phyloP scores from a whole-genome alignment of 2,888 invertebrate genomes.

The Beris chalybata region DNA sequence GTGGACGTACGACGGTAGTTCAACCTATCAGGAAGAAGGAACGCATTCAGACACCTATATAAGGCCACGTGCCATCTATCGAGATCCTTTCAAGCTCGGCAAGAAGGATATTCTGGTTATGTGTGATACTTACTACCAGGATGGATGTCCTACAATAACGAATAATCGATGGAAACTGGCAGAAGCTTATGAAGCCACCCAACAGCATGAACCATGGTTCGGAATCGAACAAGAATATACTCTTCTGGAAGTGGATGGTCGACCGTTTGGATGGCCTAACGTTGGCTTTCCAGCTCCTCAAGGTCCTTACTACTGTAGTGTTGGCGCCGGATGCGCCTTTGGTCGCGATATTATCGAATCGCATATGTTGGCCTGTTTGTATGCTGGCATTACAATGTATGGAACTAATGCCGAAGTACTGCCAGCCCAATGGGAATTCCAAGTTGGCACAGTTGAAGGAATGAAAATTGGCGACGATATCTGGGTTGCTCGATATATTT shows the following conservation, averaged over 20 bases:
- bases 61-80: slow-evolving; percentile 75
- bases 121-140: slow-evolving; percentile 72
- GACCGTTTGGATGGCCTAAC: slow-evolving; percentile 76
- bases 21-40: slow-evolving; percentile 66
- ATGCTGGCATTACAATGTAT: slow-evolving; percentile 73
- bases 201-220: slow-evolving; percentile 70
- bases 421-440: slow-evolving; percentile 75
- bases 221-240: slow-evolving; percentile 72
- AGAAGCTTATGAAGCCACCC: slow-evolving; percentile 60
- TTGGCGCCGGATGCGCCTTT: slow-evolving; percentile 74
- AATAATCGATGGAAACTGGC: slow-evolving; percentile 59
- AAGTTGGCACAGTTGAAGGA: slow-evolving; percentile 66
- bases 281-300: slow-evolving; percentile 70
- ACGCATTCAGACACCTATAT: slow-evolving; percentile 74
- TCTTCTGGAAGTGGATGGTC: slow-evolving; percentile 60
- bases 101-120: slow-evolving; percentile 73
- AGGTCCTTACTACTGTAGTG: slow-evolving; percentile 83
- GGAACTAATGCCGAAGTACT: slow-evolving; percentile 85
- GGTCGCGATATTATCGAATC: slow-evolving; percentile 83
- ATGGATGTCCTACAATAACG: slow-evolving; percentile 56
- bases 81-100: slow-evolving; percentile 74
- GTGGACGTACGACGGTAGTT: slow-evolving; percentile 78
- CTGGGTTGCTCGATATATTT: slow-evolving; percentile 63
- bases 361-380: slow-evolving; percentile 69
- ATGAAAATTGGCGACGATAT: slow-evolving; percentile 64